phyloP scores from a whole-genome alignment of 2,113 vertebrate species.

The Callionymus lyra region DNA sequence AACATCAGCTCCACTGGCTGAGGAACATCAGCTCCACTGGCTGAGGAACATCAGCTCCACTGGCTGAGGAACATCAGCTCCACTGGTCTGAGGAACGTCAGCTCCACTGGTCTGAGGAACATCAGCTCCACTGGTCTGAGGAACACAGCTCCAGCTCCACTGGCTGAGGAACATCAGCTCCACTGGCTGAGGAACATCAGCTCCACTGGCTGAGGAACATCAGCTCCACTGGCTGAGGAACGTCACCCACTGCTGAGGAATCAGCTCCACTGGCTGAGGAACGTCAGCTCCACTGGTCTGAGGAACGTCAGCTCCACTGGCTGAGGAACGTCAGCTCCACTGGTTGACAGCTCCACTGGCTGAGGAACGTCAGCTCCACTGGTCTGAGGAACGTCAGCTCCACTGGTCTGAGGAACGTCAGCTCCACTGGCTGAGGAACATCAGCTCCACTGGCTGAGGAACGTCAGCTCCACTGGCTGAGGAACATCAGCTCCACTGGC shows the following conservation, averaged over 20 bases:
- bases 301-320: conserved; percentile 32
- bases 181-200: conserved; percentile 33
- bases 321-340: conserved; percentile 32
- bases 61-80: no score
- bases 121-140: no score
- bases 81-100: no score
- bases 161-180: conserved; percentile 32
- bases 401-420: conserved; percentile 36
- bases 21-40: no score
- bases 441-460: conserved; percentile 24
- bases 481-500: conserved; percentile 25
- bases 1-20: no score
- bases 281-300: conserved; percentile 28
- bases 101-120: no score
- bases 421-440: conserved; percentile 38
- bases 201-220: conserved; percentile 38
- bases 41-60: no score
- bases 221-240: conserved; percentile 31
- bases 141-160: no score
- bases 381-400: conserved; percentile 32
- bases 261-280: no score
- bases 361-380: conserved; percentile 33
- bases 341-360: no score
- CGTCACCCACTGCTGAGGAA: no score
- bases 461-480: conserved; percentile 32